Conservation (phyloP, 2,113 vertebrate genomes). For the Tinamus guttatus region DNA sequence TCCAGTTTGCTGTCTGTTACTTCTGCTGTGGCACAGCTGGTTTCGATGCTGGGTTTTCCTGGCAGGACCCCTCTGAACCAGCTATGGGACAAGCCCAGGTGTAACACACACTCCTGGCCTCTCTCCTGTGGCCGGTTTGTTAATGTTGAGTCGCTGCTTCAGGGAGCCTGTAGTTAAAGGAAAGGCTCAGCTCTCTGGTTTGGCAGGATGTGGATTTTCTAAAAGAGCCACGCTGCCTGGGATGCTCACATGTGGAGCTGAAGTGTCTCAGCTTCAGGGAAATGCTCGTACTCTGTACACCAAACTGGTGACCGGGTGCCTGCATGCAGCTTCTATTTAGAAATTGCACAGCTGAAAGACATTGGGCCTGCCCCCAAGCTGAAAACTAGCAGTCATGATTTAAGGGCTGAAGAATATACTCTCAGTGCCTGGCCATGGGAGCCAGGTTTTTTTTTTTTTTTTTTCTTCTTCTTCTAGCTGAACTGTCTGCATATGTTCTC, state of each 20-base stretch:
- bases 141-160: background rate
- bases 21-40: rapidly evolving
- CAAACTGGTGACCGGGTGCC: background rate
- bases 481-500: background rate
- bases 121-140: background rate
- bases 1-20: rapidly evolving
- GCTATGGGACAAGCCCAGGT: too few relatives aligned
- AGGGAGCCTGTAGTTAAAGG: background rate
- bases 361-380: background rate
- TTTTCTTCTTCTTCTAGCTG: background rate
- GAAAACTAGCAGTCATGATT: background rate
- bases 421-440: rapidly evolving
- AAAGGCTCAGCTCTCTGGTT: background rate
- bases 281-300: background rate
- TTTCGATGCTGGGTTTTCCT: background rate
- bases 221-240: background rate
- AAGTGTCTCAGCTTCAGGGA: background rate
- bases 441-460: background rate
- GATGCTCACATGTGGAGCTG: background rate
- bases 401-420: background rate
- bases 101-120: background rate
- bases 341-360: background rate
- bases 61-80: background rate
- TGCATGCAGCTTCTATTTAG: background rate
- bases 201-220: background rate